Conservation (phyloP, 1,140 invertebrate genomes). For the Drosophila pachea region DNA sequence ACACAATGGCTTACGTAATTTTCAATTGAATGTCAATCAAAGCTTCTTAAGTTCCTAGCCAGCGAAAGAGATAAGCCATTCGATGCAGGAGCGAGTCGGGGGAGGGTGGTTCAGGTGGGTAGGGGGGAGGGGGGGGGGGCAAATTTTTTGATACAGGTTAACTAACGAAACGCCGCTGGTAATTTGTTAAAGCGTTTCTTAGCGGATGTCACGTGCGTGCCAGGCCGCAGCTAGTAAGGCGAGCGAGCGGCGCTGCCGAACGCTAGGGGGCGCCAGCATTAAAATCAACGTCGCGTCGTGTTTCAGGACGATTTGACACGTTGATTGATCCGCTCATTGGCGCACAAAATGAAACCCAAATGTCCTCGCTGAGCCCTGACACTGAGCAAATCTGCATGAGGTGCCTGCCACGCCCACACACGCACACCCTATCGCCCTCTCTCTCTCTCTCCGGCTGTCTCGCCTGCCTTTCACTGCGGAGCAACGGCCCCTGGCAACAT, state of each 20-base stretch:
- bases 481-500: conserved; percentile 7
- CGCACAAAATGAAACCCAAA: conserved; percentile 66
- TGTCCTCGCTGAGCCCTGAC: conserved; percentile 32
- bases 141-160: conserved; percentile 62
- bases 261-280: conserved; percentile 40
- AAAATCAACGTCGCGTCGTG: conserved; percentile 47
- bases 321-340: conserved; percentile 73
- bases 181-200: conserved; percentile 70
- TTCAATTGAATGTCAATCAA: conserved; percentile 72
- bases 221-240: conserved; percentile 16
- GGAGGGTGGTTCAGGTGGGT: background rate
- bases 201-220: conserved; percentile 68
- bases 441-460: background rate
- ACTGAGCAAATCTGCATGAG: conserved; percentile 50
- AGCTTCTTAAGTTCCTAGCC: conserved; percentile 59
- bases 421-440: background rate
- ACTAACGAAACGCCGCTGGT: conserved; percentile 67
- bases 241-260: conserved; percentile 1
- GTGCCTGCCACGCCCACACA: background rate
- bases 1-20: conserved; percentile 71
- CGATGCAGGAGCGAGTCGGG: background rate
- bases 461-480: background rate
- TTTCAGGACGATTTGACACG: conserved; percentile 72
- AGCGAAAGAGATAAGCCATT: background rate
- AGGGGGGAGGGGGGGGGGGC: conserved; percentile 11